These are phyloP conservation scores for Drosophila atripex DNA, from an alignment of 2,888 invertebrate genomes.

Conservation along the genomic window DNA sequence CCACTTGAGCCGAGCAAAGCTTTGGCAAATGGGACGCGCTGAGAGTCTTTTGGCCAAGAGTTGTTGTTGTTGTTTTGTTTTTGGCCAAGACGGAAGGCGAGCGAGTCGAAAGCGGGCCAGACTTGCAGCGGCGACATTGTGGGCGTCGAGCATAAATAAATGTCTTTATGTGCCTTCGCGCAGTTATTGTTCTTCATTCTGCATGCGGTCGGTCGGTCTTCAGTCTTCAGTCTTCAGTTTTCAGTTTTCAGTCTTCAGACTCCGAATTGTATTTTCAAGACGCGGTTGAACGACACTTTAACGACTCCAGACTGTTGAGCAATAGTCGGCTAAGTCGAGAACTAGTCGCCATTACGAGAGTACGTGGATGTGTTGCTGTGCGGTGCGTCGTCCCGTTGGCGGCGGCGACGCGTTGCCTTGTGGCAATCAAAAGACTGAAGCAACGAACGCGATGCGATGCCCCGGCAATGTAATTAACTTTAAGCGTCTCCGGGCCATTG, in stretches of 20 bases:
- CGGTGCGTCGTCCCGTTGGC: constrained; percentile 25
- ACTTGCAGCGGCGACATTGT: constrained; percentile 54
- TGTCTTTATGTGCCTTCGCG: constrained; percentile 62
- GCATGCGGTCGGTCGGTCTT: constrained; percentile 36
- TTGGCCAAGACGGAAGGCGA: constrained; percentile 26
- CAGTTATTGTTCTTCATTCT: constrained; percentile 66
- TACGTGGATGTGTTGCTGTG: constrained; percentile 19
- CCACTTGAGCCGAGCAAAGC: constrained; percentile 47
- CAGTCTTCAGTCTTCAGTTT: constrained; percentile 2
- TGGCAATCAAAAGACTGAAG: constrained; percentile 55
- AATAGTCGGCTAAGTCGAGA: constrained; percentile 30
- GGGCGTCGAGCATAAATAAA: constrained; percentile 71
- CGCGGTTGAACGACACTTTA: constrained; percentile 63
- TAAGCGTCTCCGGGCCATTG: constrained; percentile 40
- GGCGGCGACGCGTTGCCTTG: constrained; percentile 18
- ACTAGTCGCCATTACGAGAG: constrained; percentile 44
- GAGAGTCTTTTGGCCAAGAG: constrained; percentile 40
- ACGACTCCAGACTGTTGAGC: constrained; percentile 47
- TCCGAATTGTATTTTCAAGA: constrained; percentile 55
- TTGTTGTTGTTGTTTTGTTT: constrained; percentile 1
- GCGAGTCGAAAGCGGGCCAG: constrained; percentile 15
- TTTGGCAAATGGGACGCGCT: constrained; percentile 43
- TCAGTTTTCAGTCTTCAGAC: constrained; percentile 28
- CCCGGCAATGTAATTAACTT: constrained; percentile 53
- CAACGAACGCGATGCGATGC: constrained; percentile 49